These are phyloP conservation scores for Lichenostomus cassidix DNA, from an alignment of 2,113 vertebrate genomes.

Conservation along the genomic window DNA sequence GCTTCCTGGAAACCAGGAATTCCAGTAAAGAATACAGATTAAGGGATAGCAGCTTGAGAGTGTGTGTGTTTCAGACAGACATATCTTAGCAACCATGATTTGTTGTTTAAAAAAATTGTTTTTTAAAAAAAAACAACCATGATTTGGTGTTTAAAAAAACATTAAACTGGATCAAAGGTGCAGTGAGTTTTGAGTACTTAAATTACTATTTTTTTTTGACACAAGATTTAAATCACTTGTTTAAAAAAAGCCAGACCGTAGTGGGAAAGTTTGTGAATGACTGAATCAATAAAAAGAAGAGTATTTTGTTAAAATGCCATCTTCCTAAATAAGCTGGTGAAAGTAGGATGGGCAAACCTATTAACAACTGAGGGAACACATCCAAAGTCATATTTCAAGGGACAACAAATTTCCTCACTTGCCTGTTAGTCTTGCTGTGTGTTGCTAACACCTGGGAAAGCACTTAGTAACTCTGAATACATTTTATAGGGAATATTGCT, in stretches of 20 bases:
- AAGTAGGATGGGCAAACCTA: background rate
- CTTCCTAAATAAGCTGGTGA: background rate
- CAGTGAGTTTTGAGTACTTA: background rate
- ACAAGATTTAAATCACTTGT: background rate
- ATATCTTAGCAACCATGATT: background rate
- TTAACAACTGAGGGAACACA: background rate
- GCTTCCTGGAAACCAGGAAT: background rate
- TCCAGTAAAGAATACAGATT: background rate
- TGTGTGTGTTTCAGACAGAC: background rate
- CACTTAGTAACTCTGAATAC: background rate
- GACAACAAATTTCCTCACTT: background rate
- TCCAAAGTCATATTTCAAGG: background rate
- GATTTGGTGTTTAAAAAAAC: background rate
- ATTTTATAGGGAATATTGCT: background rate
- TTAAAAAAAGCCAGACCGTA: background rate
- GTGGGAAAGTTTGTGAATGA: background rate
- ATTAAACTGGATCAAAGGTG: background rate
- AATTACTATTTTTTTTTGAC: background rate
- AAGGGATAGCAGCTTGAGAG: background rate
- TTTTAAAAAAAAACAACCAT: background rate
- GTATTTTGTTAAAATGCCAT: background rate
- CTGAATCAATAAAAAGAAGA: background rate
- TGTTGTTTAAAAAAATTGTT: background rate
- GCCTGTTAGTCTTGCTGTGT: background rate
- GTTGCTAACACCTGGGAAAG: background rate